These are phyloP conservation scores for Archaeoteleia sp. DNA, from an alignment of 2,888 invertebrate genomes.

Conservation along the genomic window DNA sequence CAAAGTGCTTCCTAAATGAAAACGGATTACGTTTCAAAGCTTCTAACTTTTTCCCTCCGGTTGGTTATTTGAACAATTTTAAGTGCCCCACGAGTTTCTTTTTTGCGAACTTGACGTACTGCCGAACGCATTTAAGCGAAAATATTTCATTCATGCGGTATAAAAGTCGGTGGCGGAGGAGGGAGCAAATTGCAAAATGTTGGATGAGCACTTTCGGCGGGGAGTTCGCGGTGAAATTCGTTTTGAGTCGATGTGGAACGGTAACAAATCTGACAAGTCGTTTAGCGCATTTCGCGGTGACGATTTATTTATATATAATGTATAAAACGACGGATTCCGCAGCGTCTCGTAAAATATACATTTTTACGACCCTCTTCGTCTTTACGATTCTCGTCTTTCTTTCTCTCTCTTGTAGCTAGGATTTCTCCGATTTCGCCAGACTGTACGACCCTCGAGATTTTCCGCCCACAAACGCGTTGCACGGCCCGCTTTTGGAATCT, in stretches of 20 bases:
- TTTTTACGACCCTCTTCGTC: constrained; percentile 17
- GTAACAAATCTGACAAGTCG: constrained; percentile 7
- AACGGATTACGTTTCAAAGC: constrained; percentile 8
- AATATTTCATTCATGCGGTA: too few relatives aligned
- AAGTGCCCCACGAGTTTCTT: background rate
- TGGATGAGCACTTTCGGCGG: too few relatives aligned
- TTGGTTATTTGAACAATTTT: background rate
- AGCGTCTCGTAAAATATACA: constrained; percentile 12
- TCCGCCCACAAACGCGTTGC: background rate
- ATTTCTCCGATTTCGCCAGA: background rate
- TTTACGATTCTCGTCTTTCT: constrained; percentile 11
- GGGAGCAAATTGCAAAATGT: background rate
- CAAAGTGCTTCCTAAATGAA: constrained; percentile 17
- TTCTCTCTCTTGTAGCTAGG: background rate
- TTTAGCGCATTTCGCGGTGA: too few relatives aligned
- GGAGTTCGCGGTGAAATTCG: background rate
- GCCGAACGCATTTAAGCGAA: too few relatives aligned
- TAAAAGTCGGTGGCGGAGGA: too few relatives aligned
- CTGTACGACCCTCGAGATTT: constrained; percentile 10
- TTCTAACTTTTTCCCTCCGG: constrained; percentile 4
- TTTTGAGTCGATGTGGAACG: background rate
- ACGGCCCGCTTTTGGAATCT: constrained; percentile 9
- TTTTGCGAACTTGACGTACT: too few relatives aligned
- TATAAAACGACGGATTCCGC: too few relatives aligned
- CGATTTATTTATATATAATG: constrained; percentile 23